A percentile compares a stretch with the other conserved stretches of the same genome.
phyloP scores from a whole-genome alignment of 1,140 invertebrate species.

The Aradophagus sp. region DNA sequence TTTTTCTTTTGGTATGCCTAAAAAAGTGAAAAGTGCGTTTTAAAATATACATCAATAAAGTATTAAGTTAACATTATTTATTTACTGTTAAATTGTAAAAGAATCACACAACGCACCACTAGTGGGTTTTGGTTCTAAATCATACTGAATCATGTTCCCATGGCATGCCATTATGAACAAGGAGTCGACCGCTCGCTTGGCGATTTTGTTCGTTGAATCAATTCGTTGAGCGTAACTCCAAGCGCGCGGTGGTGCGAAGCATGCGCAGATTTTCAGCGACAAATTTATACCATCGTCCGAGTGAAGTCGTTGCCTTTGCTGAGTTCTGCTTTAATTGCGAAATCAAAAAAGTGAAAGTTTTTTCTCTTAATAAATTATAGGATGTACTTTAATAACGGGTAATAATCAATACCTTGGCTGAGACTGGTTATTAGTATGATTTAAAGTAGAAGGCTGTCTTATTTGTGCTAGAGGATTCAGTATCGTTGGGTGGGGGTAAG shows the following conservation, averaged over 20 bases:
- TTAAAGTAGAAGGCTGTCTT: constrained; percentile 82
- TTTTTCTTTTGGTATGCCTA: constrained; percentile 89
- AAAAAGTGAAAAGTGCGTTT: no score
- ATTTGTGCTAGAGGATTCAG: constrained; percentile 89
- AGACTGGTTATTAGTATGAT: constrained; percentile 73
- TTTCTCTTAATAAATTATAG: no score
- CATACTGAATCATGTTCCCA: constrained; percentile 91
- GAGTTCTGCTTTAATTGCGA: constrained; percentile 58
- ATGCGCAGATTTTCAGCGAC: constrained; percentile 83
- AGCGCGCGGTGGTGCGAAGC: constrained; percentile 84
- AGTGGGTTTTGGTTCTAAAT: constrained; percentile 87
- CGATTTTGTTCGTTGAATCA: constrained; percentile 74
- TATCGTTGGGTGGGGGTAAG: constrained; percentile 89
- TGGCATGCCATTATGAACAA: constrained; percentile 92
- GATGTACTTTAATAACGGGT: no score
- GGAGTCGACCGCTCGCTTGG: constrained; percentile 83
- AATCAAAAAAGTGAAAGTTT: constrained; percentile 7
- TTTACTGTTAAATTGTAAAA: constrained; percentile 7
- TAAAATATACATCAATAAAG: no score
- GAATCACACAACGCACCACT: constrained; percentile 72
- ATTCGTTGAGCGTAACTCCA: constrained; percentile 81
- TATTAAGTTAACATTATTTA: neutral
- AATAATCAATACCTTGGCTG: constrained; percentile 77
- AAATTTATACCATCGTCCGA: constrained; percentile 80
- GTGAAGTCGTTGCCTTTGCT: constrained; percentile 78